Percentiles rank a stretch among this genome's conserved stretches.
Conservation (phyloP, 2,888 invertebrate genomes). For the Geotrupes spiniger region DNA sequence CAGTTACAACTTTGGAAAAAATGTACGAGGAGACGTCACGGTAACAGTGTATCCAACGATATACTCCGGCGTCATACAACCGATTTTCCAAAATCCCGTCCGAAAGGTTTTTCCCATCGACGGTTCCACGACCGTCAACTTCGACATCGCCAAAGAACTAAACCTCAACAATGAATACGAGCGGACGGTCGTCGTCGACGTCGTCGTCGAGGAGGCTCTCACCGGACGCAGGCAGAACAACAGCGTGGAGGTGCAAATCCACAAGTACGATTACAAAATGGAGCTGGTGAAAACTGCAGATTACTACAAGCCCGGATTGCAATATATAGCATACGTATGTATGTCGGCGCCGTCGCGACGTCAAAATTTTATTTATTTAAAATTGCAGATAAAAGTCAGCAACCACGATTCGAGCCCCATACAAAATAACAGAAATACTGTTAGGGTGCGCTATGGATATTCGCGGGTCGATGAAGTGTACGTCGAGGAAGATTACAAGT, state of each 20-base stretch:
- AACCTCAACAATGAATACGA: slow-evolving; percentile 78
- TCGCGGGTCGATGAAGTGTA: slow-evolving; percentile 58
- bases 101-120: slow-evolving; percentile 69
- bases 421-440: slow-evolving; percentile 56
- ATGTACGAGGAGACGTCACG: slow-evolving; percentile 82
- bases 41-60: slow-evolving; percentile 81
- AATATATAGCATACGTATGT: slow-evolving; percentile 77
- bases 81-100: slow-evolving; percentile 67
- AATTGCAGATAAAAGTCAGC: slow-evolving; percentile 61
- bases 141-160: slow-evolving; percentile 71
- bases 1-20: slow-evolving; percentile 82
- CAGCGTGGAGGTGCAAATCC: slow-evolving; percentile 69
- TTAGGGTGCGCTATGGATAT: slow-evolving; percentile 62
- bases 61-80: slow-evolving; percentile 75
- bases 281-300: slow-evolving; percentile 77
- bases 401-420: slow-evolving; percentile 70
- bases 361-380: too few relatives aligned
- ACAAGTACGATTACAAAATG: slow-evolving; percentile 73
- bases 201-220: slow-evolving; percentile 84
- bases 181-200: slow-evolving; percentile 79
- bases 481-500: slow-evolving; percentile 52
- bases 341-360: too few relatives aligned
- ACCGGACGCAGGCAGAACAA: slow-evolving; percentile 83
- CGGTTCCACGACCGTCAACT: slow-evolving; percentile 65
- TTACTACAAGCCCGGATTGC: slow-evolving; percentile 85